Percentiles rank a stretch among this genome's conserved stretches.
Conservation (phyloP, 2,888 invertebrate genomes). For the Lymantria dispar region DNA sequence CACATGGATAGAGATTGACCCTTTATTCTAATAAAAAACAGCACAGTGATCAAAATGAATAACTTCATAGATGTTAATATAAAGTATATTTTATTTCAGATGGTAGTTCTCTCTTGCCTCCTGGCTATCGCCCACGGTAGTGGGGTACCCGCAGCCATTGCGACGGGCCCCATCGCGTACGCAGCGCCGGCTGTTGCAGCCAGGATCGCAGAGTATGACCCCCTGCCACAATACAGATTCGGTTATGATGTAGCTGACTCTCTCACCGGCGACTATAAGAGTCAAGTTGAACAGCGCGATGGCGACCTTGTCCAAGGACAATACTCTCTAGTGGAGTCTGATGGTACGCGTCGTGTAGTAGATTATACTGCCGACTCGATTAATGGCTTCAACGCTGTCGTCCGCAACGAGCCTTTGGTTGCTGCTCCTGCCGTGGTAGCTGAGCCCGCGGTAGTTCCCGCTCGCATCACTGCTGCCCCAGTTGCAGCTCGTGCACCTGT, state of each 20-base stretch:
- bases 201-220: conserved; percentile 72
- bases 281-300: conserved; percentile 70
- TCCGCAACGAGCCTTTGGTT: conserved; percentile 54
- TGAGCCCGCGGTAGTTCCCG: conserved; percentile 35
- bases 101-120: conserved; percentile 69
- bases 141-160: conserved; percentile 54
- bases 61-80: background rate
- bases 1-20: too few species aligned
- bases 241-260: conserved; percentile 67
- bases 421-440: conserved; percentile 33
- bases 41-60: background rate
- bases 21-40: background rate
- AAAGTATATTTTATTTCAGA: conserved; percentile 45
- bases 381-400: conserved; percentile 68
- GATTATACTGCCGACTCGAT: conserved; percentile 64
- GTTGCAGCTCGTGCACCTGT: background rate
- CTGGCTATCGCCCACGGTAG: conserved; percentile 61
- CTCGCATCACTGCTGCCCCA: conserved; percentile 19
- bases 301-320: conserved; percentile 76
- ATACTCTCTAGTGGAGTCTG: conserved; percentile 64
- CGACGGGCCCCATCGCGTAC: conserved; percentile 51
- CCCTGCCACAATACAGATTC: conserved; percentile 80
- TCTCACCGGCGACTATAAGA: conserved; percentile 69
- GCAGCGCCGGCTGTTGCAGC: conserved; percentile 36
- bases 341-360: conserved; percentile 64